Base-by-base conservation (phyloP, 2,113 vertebrate genomes). In the Cyprinodon brontotheroides region DNA sequence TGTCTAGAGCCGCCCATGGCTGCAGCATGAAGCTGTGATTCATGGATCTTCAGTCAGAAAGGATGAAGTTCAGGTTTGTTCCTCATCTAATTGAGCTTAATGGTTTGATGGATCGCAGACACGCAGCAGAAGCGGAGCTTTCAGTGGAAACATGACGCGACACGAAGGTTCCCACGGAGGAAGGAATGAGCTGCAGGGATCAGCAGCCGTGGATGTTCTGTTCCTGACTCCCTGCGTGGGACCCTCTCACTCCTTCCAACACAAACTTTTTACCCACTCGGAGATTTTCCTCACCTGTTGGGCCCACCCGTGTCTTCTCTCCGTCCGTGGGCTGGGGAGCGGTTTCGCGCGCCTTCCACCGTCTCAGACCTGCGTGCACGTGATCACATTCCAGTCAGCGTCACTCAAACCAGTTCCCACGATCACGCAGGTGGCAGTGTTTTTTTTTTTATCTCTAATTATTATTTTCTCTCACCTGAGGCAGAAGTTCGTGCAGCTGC, bases 401-500 rank as follows among this genome's bases (percentile, higher is more conserved):
- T n/a, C 50, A 57, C 17, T 14, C 50, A 57, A n/a, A 57, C 50
- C 50, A 53, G 50, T n/a, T 57, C 20, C 17, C 50, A n/a, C 20
- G 17, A 1, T 57, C 2, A 57, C 50, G 48, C 50, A n/a, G 50
- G 48, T 20, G 5, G 4, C 48, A 17, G 17, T 20, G 17, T 57
- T 15, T 1, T 20, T 15, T 17, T 53, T 5, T 57, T 17, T 3
- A n/a, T 20, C 11, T 40, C 29, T 29, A 29, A 29, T 29, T 29
- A 29, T 29, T 29, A 29, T 63, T 5, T 64, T 17, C 40, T 9
- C 62, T 1, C 59, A 93, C 92, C 91, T 87, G 48, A 6, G 61
- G 72, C 98, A 99, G 92, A 98, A 99, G 70, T 77, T 85, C 74
- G 82, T 64, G 83, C 98, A 99, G 22, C 92, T 93, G 87, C 87